Evolutionary conservation across 35 echinoderm and acorn worm species (phyloP), one percentile per base, ranked within the genome.

Genomic region (Patiria miniata): DNA sequence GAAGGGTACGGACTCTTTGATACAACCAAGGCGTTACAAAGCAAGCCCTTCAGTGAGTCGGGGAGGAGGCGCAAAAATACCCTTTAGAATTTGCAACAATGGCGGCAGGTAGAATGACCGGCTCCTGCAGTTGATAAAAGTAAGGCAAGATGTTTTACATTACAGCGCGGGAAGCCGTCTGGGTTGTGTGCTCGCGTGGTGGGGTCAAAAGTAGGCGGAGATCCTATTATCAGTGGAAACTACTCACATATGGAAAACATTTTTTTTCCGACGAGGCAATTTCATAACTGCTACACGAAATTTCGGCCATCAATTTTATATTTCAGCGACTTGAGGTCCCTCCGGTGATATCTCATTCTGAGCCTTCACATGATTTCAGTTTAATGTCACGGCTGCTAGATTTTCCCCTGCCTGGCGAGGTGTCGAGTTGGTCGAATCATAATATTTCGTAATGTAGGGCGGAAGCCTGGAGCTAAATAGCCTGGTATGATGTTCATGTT

Each of bases 51-150:
- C 65, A 26, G 14, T 73, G 42, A 47, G 42, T 12, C 12, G 4
- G 42, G 26, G 23, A 73, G n/a, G 65, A 36, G 29, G 26, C 21
- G 34, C 19, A n/a, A 26, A 73, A 73, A 26, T 73, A 34, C 65
- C 29, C 65, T 73, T 73, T 73, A 73, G 26, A 73, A 73, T 26
- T n/a, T 73, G 65, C 65, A 73, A 73, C 65, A 73, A 73, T 73
- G 65, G 34, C 65, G 65, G 8, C 65, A 73, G 65, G 65, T 73
- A 73, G 34, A 73, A 30, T 32, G 65, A 26, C 23, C 26, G 26
- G 65, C 26, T n/a, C 57, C 26, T 73, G 65, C 34, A 73, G 65
- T 73, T 73, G 65, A 73, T 30, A 34, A 8, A 30, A 73, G 65
- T 34, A 26, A 30, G 8, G 65, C 65, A 73, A 73, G 26, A 73